Evolutionary conservation across 2,113 vertebrate genomes (phyloP), one percentile per base, ranked within the genome.

Genomic region (Pipra filicauda): DNA sequence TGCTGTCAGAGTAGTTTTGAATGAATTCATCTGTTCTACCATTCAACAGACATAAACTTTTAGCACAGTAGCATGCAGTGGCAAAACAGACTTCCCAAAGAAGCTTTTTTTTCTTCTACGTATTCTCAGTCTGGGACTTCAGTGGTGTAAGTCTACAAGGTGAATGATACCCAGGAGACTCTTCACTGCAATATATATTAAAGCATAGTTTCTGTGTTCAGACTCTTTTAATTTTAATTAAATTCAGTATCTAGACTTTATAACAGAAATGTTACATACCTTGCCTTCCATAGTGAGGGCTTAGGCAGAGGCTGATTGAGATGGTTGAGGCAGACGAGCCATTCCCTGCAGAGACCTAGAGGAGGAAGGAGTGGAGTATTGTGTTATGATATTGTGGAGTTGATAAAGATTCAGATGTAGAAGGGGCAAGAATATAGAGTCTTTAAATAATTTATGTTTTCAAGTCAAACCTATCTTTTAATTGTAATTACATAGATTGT

Each of bases 211-310:
- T 44, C 12, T 37, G 46, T 35, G 19, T 61, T 73, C 26, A 51
- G 35, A 46, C 8, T 8, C 18, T 66, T 75, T n/a, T 33, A 79
- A 13, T 41, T 41, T 41, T 41, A 41, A 41, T 41, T 41, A 41
- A 41, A 41, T 89, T 58, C 1, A 2, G 3, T 67, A 28, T 83
- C 16, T 71, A 43, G 43, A 48, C 33, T 69, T 82, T 2, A 8
- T 35, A 69, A 51, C 10, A 59, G 55, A 73, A 73, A 55, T 20
- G 4, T 66, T 74, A 21, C 13, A 85, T 55, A 16, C 4, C 8
- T 73, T 0, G 0, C 11, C 22, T 87, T 72, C 39, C 3, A 3
- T 55, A 12, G 31, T 16, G 39, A n/a, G 14, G 37, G 12, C 64
- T 72, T 37, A 73, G 22, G 35, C 39, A 88, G 69, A 55, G 28